Evolutionary conservation across 2,797 vertebrate genomes (phyloP), one percentile per base, ranked within the genome.

Genomic region (Ptychobarbus kaznakovi): DNA sequence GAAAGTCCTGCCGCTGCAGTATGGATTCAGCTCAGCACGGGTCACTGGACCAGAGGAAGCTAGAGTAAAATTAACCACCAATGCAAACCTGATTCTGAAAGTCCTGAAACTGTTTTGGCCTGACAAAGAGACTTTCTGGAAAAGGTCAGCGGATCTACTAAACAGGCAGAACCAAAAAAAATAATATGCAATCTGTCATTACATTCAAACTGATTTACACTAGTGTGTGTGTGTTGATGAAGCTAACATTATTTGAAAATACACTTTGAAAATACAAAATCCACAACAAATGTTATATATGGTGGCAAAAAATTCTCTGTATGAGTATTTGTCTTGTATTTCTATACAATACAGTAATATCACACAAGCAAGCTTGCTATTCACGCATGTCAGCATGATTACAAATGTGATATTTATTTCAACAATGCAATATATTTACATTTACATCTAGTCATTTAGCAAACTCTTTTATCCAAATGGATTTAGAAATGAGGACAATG

Each of bases 101-200:
- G 25, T 51, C 72, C 42, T 13, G 38, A 53, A 51, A 51, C 42
- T n/a, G 40, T 73, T 58, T 61, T 74, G 0, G 28, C 28, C 56
- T 40, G 56, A 69, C 74, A 89, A 85, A 90, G 87, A 66, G 89
- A 86, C 80, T 87, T 88, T 35, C 85, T 90, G 89, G 88, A 90
- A 90, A 87, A 89, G 87, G 90, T 93, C 91, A 91, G 91, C 90
- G 90, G 90, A 93, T 93, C 91, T 91, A 94, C 92, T 91, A 91
- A 92, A 92, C 91, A 90, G 91, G 90, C 92, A 91, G 92, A 94
- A 92, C 93, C 92, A 89, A 90, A 90, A 92, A 92, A 93, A 92
- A 81, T 8, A 53, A 20, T 58, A 22, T 58, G 92, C 44, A 5
- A 90, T 91, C 92, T 93, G 92, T 94, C 93, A 92, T 93, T 94